Percentiles rank a stretch among this genome's conserved stretches.
These are phyloP conservation scores for Cyrtonyx montezumae DNA, from an alignment of 2,113 vertebrate species.

Conservation along the genomic window DNA sequence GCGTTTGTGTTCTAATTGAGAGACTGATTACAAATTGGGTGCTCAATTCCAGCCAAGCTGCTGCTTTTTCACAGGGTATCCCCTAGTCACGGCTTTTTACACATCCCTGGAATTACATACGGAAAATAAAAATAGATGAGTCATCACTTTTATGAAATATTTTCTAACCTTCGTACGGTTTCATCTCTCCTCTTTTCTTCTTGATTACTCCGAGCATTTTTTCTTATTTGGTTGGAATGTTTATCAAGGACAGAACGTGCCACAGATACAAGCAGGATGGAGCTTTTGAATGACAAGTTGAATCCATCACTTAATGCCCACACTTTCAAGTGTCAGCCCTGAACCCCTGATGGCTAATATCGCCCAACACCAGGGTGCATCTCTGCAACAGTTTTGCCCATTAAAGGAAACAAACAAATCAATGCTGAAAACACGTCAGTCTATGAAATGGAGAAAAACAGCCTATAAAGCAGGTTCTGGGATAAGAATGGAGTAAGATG, in stretches of 20 bases:
- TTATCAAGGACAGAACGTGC: conserved; percentile 63
- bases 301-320: conserved; percentile 59
- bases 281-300: conserved; percentile 55
- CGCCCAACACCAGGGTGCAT: conserved; percentile 25
- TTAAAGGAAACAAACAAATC: conserved; percentile 63
- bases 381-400: conserved; percentile 32
- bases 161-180: conserved; percentile 43
- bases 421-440: conserved; percentile 4
- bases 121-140: conserved; percentile 58
- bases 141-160: conserved; percentile 39
- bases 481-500: neutral
- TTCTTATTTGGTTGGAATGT: conserved; percentile 50
- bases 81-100: neutral
- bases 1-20: conserved; percentile 74
- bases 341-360: conserved; percentile 41
- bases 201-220: conserved; percentile 17
- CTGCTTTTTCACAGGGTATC: conserved; percentile 33
- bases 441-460: neutral
- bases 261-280: conserved; percentile 41
- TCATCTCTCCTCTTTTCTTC: neutral
- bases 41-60: conserved; percentile 40
- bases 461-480: neutral
- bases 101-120: neutral
- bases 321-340: conserved; percentile 33
- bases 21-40: conserved; percentile 57